Percentiles rank a stretch among this genome's conserved stretches.
phyloP scores from a whole-genome alignment of 2,888 invertebrate species.

The Actias luna region DNA sequence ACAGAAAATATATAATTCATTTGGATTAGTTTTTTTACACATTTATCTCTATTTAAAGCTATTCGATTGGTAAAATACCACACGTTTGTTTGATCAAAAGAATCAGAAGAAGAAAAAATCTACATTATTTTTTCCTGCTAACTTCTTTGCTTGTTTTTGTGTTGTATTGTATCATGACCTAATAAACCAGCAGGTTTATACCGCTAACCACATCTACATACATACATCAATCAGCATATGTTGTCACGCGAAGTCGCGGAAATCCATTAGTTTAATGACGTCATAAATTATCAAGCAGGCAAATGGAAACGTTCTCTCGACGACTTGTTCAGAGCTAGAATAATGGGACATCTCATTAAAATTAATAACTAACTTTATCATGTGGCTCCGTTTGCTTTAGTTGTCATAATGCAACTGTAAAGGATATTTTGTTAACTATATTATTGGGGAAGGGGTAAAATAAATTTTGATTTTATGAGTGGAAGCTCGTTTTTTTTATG shows the following conservation, averaged over 20 bases:
- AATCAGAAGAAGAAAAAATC: too few species aligned
- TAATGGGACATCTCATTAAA: constrained; percentile 11
- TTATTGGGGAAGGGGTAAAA: too few species aligned
- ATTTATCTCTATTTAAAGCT: too few species aligned
- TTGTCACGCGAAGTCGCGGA: background rate
- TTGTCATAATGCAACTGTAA: background rate
- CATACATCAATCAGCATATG: background rate
- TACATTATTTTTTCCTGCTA: too few species aligned
- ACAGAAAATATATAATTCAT: too few species aligned
- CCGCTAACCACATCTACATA: background rate
- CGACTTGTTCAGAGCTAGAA: constrained; percentile 9
- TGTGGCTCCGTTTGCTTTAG: background rate
- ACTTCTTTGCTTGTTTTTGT: background rate
- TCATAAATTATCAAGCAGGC: background rate
- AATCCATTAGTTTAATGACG: background rate
- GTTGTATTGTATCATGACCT: background rate
- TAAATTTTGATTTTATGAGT: too few species aligned
- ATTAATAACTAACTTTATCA: background rate
- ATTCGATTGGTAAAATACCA: too few species aligned
- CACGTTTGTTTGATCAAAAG: too few species aligned
- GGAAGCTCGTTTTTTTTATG: too few species aligned
- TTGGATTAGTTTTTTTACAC: too few species aligned
- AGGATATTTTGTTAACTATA: background rate
- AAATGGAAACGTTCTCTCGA: background rate
- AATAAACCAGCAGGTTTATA: background rate